Conservation (phyloP, 2,888 invertebrate genomes). For the Calliphora vomitoria region DNA sequence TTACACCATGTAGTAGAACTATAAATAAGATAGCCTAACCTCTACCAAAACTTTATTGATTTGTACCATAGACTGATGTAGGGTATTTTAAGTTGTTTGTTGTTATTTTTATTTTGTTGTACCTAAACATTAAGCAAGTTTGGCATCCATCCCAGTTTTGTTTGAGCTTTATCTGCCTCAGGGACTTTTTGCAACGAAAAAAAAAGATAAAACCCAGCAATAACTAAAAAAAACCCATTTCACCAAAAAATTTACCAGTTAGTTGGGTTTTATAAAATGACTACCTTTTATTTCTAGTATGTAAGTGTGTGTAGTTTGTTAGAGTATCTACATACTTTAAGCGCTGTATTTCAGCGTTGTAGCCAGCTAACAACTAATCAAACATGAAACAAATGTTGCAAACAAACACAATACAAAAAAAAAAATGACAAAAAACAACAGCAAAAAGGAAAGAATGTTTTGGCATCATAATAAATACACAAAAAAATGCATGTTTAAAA, state of each 20-base stretch:
- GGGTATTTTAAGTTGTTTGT: conserved; percentile 16
- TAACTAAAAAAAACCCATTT: conserved; percentile 45
- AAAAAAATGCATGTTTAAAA: conserved; percentile 21
- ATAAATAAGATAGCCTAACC: too few relatives aligned
- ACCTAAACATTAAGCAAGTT: conserved; percentile 45
- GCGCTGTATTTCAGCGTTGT: neutral
- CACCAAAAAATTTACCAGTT: conserved; percentile 67
- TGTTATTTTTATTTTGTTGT: neutral
- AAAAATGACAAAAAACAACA: neutral
- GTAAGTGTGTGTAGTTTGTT: conserved; percentile 34
- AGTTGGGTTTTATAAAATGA: conserved; percentile 48
- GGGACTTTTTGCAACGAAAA: conserved; percentile 48
- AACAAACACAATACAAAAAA: conserved; percentile 13
- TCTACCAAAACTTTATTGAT: conserved; percentile 1
- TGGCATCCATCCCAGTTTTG: conserved; percentile 59
- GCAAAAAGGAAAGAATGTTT: conserved; percentile 57
- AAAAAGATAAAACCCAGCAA: conserved; percentile 15
- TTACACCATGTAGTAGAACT: too few relatives aligned
- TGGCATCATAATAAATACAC: conserved; percentile 41
- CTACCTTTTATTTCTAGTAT: conserved; percentile 30
- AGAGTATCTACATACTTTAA: conserved; percentile 24
- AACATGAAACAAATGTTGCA: conserved; percentile 67
- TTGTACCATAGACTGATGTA: conserved; percentile 28
- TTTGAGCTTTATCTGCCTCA: conserved; percentile 54
- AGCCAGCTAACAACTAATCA: conserved; percentile 55